These are phyloP conservation scores for Campylomormyrus numenius DNA, from an alignment of 2,113 vertebrate genomes.

Conservation along the genomic window DNA sequence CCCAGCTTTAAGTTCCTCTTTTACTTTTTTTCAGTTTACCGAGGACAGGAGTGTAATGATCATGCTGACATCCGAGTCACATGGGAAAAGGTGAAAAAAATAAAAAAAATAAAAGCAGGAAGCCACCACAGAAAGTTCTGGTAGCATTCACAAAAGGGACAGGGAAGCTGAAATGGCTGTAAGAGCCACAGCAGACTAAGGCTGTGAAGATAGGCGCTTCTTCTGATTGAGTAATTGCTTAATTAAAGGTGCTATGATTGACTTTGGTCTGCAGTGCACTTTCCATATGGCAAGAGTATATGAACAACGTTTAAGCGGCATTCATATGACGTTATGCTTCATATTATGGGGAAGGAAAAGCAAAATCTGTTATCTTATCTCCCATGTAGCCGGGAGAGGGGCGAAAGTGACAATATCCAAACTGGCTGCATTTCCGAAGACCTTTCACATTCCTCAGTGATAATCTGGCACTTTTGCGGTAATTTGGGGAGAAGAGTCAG, in stretches of 20 bases:
- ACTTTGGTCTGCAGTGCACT: not conserved
- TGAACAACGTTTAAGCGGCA: not conserved
- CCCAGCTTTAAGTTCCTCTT: not conserved
- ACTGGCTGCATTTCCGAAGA: not conserved
- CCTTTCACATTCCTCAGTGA: not conserved
- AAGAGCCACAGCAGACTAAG: not conserved
- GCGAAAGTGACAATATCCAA: not conserved
- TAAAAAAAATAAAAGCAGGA: not conserved
- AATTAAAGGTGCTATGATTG: not conserved
- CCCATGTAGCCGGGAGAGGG: not conserved
- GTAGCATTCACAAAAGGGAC: not conserved
- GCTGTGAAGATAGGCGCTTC: not conserved
- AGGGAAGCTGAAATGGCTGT: slow-evolving; percentile 9
- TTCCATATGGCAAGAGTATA: not conserved
- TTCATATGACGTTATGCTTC: not conserved
- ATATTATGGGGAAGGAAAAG: not conserved
- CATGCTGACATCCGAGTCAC: not conserved
- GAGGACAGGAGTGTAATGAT: not conserved
- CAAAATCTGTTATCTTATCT: not conserved
- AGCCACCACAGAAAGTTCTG: not conserved
- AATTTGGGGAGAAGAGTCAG: not conserved
- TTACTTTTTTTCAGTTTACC: not conserved
- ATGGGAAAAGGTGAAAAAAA: not conserved
- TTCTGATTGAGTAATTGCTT: not conserved
- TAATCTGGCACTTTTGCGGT: not conserved